A percentile compares a stretch with the other conserved stretches of the same genome.
phyloP scores from a whole-genome alignment of 2,797 vertebrate genomes.

The Hydrolagus colliei region DNA sequence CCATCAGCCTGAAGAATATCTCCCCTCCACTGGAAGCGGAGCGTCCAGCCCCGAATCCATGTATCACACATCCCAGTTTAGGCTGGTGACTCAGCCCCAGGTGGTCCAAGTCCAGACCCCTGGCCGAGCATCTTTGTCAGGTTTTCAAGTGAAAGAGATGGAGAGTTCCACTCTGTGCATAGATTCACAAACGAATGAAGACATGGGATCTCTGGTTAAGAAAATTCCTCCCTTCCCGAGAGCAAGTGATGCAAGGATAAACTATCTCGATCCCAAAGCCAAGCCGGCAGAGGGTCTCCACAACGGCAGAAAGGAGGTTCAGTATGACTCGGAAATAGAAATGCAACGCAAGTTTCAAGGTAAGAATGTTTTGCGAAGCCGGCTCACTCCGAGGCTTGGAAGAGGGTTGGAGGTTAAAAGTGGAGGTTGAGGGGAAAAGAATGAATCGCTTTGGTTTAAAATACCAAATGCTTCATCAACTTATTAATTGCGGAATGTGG shows the following conservation, averaged over 20 bases:
- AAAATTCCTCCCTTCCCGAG: constrained; percentile 58
- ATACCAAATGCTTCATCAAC: too few species aligned
- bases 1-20: constrained; percentile 40
- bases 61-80: constrained; percentile 46
- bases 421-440: too few species aligned
- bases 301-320: constrained; percentile 38
- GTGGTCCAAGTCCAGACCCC: constrained; percentile 45
- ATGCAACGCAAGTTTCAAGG: constrained; percentile 25
- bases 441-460: too few species aligned
- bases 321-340: background rate
- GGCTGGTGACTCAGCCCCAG: constrained; percentile 51
- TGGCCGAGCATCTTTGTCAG: constrained; percentile 31
- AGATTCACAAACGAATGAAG: constrained; percentile 42
- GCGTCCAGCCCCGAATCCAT: constrained; percentile 45
- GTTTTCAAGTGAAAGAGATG: constrained; percentile 27
- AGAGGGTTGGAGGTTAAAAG: too few species aligned
- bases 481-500: too few species aligned
- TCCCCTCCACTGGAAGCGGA: constrained; percentile 40
- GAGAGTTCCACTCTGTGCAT: constrained; percentile 15
- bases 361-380: background rate
- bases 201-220: constrained; percentile 55
- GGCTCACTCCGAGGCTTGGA: too few species aligned
- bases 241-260: constrained; percentile 43
- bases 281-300: constrained; percentile 8
- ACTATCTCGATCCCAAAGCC: constrained; percentile 21